Conservation (phyloP, 1,140 invertebrate genomes). For the Drosophila lini region DNA sequence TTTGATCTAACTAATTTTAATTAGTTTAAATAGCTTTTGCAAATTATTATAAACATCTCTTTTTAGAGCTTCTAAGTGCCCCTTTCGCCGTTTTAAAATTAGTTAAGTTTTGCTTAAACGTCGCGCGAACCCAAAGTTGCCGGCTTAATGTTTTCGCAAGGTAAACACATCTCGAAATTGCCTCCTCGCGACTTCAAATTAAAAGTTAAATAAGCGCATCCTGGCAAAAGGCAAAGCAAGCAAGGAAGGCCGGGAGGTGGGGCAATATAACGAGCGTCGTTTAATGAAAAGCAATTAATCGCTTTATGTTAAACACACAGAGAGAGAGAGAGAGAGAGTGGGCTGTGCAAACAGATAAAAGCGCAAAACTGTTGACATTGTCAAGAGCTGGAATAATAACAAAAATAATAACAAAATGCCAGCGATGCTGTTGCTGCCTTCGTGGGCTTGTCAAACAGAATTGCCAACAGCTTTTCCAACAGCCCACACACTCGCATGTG, state of each 20-base stretch:
- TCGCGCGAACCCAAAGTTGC: constrained; percentile 11
- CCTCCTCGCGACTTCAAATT: constrained; percentile 58
- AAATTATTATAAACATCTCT: background rate
- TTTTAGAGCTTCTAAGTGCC: too few relatives aligned
- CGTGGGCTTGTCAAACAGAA: constrained; percentile 48
- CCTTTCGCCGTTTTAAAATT: constrained; percentile 1
- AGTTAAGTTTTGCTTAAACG: background rate
- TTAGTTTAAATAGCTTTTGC: background rate
- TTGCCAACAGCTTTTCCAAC: constrained; percentile 32
- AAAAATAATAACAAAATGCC: constrained; percentile 46
- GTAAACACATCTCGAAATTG: constrained; percentile 50
- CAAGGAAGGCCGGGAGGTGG: background rate
- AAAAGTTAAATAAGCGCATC: constrained; percentile 70
- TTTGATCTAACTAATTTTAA: too few relatives aligned
- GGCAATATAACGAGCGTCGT: constrained; percentile 22
- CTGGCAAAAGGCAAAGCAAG: constrained; percentile 17
- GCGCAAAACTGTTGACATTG: constrained; percentile 76
- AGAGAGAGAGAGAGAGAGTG: constrained; percentile 20
- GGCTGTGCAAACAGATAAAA: constrained; percentile 79
- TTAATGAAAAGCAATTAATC: constrained; percentile 83
- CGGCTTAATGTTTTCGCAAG: constrained; percentile 30
- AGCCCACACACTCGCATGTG: constrained; percentile 15
- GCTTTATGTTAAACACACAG: constrained; percentile 74
- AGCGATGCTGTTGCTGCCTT: constrained; percentile 14
- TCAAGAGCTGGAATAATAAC: constrained; percentile 71